Percentiles rank a stretch among this genome's conserved stretches.
Conservation (phyloP, 2,888 invertebrate species). For the Conops quadrifasciatus region DNA sequence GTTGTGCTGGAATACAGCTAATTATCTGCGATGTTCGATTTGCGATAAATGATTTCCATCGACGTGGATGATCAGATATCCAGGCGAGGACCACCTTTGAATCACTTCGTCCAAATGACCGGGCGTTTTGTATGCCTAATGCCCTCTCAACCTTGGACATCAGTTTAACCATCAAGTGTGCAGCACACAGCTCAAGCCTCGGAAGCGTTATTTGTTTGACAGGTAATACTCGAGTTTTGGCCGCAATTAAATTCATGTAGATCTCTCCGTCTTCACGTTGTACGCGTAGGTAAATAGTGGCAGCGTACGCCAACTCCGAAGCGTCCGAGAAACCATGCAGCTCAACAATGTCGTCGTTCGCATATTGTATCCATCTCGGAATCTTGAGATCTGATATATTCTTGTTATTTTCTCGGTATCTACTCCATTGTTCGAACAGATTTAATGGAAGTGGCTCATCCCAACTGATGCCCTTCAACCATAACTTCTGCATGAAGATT, state of each 20-base stretch:
- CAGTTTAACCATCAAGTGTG: slow-evolving; percentile 34
- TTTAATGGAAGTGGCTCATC: slow-evolving; percentile 3
- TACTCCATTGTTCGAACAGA: neutral
- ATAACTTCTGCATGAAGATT: slow-evolving; percentile 39
- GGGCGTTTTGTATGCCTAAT: neutral
- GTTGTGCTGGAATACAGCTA: slow-evolving; percentile 16
- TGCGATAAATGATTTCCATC: slow-evolving; percentile 26
- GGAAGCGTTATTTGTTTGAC: slow-evolving; percentile 37
- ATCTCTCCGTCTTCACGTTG: slow-evolving; percentile 2
- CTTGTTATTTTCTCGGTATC: neutral
- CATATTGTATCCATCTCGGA: neutral
- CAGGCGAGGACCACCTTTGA: slow-evolving; percentile 9
- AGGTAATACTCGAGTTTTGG: slow-evolving; percentile 37
- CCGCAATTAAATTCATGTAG: slow-evolving; percentile 22
- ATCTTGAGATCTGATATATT: neutral
- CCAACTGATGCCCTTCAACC: slow-evolving; percentile 36
- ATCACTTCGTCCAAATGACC: slow-evolving; percentile 17
- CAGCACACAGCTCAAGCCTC: slow-evolving; percentile 38
- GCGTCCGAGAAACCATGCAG: slow-evolving; percentile 40
- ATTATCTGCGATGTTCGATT: slow-evolving; percentile 32
- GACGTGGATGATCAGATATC: slow-evolving; percentile 21
- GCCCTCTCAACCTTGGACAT: slow-evolving; percentile 20
- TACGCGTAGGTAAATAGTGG: slow-evolving; percentile 29
- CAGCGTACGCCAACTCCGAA: slow-evolving; percentile 36
- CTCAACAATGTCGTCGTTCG: slow-evolving; percentile 8